Evolutionary conservation across 2,797 vertebrate species (phyloP).

Genomic region (Rhyacichthys aspro): DNA sequence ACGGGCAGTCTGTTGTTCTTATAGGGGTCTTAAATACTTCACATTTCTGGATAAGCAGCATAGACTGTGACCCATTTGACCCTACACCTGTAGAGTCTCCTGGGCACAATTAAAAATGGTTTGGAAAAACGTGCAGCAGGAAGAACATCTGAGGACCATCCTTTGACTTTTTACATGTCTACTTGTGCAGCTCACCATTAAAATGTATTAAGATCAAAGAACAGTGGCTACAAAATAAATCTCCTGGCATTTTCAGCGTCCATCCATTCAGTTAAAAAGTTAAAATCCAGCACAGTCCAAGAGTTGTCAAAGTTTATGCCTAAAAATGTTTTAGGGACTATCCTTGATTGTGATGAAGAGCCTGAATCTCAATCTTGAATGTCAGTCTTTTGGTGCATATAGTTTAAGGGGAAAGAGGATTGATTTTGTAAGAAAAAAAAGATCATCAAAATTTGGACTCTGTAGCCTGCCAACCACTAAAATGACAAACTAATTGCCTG

Average conservation of each 20-base stretch:
- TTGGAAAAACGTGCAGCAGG: constrained; percentile 33
- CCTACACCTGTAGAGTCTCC: constrained; percentile 45
- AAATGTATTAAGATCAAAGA: too few relatives aligned
- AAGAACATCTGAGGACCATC: constrained; percentile 7
- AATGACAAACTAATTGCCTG: constrained; percentile 4
- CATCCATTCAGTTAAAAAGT: too few relatives aligned
- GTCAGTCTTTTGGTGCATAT: too few relatives aligned
- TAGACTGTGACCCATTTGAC: constrained; percentile 28
- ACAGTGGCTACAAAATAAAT: too few relatives aligned
- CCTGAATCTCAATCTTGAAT: neutral
- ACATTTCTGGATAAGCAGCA: constrained; percentile 24
- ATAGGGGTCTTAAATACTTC: constrained; percentile 21
- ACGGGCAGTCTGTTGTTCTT: constrained; percentile 17
- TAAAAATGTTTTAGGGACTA: too few relatives aligned
- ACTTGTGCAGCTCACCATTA: neutral
- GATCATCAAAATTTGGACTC: neutral
- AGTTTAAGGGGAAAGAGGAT: neutral
- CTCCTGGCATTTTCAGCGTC: too few relatives aligned
- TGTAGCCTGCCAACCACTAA: neutral
- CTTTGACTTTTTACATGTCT: constrained; percentile 10
- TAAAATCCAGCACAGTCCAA: too few relatives aligned
- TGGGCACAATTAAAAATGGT: constrained; percentile 33
- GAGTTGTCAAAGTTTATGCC: too few relatives aligned
- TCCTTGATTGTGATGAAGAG: too few relatives aligned
- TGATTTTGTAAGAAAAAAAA: neutral